Conservation (phyloP, 2,888 invertebrate genomes). For the Polia nebulosa region DNA sequence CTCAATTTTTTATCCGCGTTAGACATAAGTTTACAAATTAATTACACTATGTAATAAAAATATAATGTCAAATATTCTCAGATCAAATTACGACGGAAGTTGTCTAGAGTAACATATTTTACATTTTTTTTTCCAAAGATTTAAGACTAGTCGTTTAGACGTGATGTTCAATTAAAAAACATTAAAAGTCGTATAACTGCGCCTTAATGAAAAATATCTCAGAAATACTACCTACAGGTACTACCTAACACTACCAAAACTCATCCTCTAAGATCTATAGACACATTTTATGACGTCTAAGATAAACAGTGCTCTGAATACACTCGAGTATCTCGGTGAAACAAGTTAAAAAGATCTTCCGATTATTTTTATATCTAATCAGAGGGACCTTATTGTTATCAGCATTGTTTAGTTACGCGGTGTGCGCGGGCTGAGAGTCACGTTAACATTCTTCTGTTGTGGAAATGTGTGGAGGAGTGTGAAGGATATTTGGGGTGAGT, state of each 20-base stretch:
- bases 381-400: conserved; percentile 63
- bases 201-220: no score
- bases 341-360: conserved; percentile 79
- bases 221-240: no score
- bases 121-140: no score
- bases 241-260: neutral
- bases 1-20: no score
- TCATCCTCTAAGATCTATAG: conserved; percentile 12
- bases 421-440: conserved; percentile 52
- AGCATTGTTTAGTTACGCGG: conserved; percentile 59
- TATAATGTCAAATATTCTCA: no score
- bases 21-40: no score
- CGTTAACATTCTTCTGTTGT: conserved; percentile 47
- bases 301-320: conserved; percentile 46
- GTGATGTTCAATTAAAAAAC: no score
- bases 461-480: conserved; percentile 45
- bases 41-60: no score
- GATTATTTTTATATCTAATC: conserved; percentile 85
- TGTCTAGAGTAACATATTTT: no score
- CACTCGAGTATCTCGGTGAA: conserved; percentile 63
- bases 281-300: conserved; percentile 31
- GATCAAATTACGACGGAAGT: no score
- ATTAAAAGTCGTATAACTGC: no score
- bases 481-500: conserved; percentile 38
- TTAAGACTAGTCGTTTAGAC: no score